Evolutionary conservation across 1,140 invertebrate genomes (phyloP), one percentile per base, ranked within the genome.

Genomic region (Chrysomallon squamiferum): DNA sequence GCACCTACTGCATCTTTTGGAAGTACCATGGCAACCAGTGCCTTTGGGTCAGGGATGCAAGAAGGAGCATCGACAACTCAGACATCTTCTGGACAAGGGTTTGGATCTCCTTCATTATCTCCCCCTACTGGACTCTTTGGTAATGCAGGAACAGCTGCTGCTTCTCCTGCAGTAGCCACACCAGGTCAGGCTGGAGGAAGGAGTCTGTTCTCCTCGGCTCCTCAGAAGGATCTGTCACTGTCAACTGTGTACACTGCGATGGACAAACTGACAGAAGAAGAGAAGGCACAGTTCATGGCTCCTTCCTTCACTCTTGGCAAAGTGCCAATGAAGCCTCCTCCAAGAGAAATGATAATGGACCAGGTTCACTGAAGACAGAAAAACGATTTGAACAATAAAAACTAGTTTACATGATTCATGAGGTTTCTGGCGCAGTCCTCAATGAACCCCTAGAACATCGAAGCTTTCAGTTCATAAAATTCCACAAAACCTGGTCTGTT

Each of bases 301-400:
- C 33, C 47, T 33, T 58, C 59, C 15, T 73, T 73, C 57, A 59
- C 59, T 0, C 43, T 62, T 11, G 68, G 68, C 30, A 64, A 64
- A 54, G 62, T 73, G 35, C 72, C 72, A 18, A 68, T 62, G 20
- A 43, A 50, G 50, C 68, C 72, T 15, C 72, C 72, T 30, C 72
- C 72, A 5, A 54, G 47, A 33, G 72, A 73, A 56, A 27, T 61
- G 4, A 52, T 66, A 20, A 62, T 54, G 22, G 50, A 38, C 15
- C 5, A 38, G 5, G 35, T 38, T 5, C 35, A 38, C 6, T 38
- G 35, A 38, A 15, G 6, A 5, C 35, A 38, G n/a, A n/a, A n/a
- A n/a, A n/a, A n/a, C n/a, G n/a, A n/a, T n/a, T n/a, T n/a, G n/a
- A n/a, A n/a, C n/a, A n/a, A n/a, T n/a, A n/a, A n/a, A n/a, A n/a